Evolutionary conservation across 2,888 invertebrate species (phyloP).

Genomic region (Xylota segnis): DNA sequence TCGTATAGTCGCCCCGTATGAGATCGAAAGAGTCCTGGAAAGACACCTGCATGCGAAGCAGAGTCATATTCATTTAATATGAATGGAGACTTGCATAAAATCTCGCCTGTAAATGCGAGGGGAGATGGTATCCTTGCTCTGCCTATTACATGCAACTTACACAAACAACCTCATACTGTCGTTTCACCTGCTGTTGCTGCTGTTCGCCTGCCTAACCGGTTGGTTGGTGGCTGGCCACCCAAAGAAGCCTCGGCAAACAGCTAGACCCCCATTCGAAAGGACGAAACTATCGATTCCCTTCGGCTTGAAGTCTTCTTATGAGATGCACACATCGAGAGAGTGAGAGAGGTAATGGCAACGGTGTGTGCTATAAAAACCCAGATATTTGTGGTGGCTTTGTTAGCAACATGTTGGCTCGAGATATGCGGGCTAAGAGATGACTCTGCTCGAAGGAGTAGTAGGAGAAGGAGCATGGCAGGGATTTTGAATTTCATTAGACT

Average conservation of each 20-base stretch:
- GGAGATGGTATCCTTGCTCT: slow-evolving; percentile 32
- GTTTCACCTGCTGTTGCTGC: slow-evolving; percentile 52
- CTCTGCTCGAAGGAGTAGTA: background rate
- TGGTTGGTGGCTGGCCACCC: slow-evolving; percentile 24
- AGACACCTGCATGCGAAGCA: slow-evolving; percentile 65
- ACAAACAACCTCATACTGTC: slow-evolving; percentile 57
- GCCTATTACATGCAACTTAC: slow-evolving; percentile 52
- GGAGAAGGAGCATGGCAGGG: slow-evolving; percentile 52
- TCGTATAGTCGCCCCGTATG: slow-evolving; percentile 35
- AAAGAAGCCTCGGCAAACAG: slow-evolving; percentile 47
- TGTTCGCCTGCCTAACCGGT: slow-evolving; percentile 19
- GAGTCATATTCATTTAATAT: slow-evolving; percentile 71
- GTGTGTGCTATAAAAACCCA: slow-evolving; percentile 65
- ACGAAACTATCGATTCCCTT: slow-evolving; percentile 71
- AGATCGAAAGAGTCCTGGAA: slow-evolving; percentile 2
- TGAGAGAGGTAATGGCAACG: slow-evolving; percentile 30
- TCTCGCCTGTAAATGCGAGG: slow-evolving; percentile 56
- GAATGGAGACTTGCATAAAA: slow-evolving; percentile 70
- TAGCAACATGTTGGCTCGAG: slow-evolving; percentile 75
- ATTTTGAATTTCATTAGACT: slow-evolving; percentile 79
- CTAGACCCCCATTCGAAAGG: slow-evolving; percentile 58
- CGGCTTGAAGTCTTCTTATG: slow-evolving; percentile 55
- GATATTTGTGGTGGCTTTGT: slow-evolving; percentile 75
- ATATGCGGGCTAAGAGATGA: slow-evolving; percentile 67
- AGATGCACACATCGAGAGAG: slow-evolving; percentile 27